A percentile compares a stretch with the other conserved stretches of the same genome.
These are phyloP conservation scores for Scolopax mira DNA, from an alignment of 2,113 vertebrate genomes.

Conservation along the genomic window DNA sequence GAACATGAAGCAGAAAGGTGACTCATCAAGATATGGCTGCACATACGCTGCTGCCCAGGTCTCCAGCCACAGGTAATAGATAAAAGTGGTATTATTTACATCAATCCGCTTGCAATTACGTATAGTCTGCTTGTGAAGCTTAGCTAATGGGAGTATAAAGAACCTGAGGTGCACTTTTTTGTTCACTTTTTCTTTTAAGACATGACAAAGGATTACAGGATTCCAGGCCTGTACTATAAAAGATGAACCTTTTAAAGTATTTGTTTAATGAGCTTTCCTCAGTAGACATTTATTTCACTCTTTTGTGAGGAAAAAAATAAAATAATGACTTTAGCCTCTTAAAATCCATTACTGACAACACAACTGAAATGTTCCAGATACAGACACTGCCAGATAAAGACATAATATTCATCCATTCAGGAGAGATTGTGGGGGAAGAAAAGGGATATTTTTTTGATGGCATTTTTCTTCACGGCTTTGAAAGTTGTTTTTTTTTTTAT, in stretches of 20 bases:
- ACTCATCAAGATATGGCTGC: neutral
- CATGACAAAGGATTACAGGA: neutral
- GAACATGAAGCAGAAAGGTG: neutral
- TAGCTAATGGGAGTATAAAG: neutral
- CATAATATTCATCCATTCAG: constrained; percentile 5
- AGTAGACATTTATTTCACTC: neutral
- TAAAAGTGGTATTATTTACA: neutral
- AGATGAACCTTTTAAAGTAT: neutral
- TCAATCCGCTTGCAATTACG: neutral
- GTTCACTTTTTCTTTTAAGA: neutral
- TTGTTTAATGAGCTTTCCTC: neutral
- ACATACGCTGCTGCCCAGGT: neutral
- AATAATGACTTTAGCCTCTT: neutral
- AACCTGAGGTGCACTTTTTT: neutral
- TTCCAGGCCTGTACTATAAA: neutral
- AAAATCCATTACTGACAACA: constrained; percentile 14
- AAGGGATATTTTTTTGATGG: neutral
- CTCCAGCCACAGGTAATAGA: neutral
- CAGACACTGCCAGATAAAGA: neutral
- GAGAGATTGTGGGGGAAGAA: neutral
- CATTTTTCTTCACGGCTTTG: neutral
- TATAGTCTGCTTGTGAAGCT: neutral
- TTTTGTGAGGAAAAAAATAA: neutral
- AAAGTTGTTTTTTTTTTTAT: neutral
- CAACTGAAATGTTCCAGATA: neutral